Evolutionary conservation across 2,797 vertebrate genomes (phyloP).

Genomic region (Brachymystax lenok): DNA sequence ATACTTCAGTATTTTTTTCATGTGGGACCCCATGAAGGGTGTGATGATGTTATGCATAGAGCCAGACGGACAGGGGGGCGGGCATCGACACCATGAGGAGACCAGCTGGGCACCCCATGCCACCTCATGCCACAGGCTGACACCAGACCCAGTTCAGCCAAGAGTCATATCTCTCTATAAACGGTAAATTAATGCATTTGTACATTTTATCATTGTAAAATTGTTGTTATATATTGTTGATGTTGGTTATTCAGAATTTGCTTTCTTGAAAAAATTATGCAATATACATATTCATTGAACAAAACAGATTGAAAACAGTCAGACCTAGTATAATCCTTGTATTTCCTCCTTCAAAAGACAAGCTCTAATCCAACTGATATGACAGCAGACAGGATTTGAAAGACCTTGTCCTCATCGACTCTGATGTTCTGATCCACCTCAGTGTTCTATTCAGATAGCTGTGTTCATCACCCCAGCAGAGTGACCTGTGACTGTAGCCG

Average conservation of each 20-base stretch:
- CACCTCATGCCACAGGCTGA: constrained; percentile 3
- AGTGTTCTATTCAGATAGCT: not conserved
- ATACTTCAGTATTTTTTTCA: no score
- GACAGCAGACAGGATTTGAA: not conserved
- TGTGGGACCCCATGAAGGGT: not conserved
- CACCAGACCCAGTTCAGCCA: constrained; percentile 21
- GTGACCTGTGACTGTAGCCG: constrained; percentile 9
- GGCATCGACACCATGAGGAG: not conserved
- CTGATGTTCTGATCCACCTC: not conserved
- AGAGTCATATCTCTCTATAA: constrained; percentile 11
- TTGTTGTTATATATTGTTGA: not conserved
- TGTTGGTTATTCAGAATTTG: not conserved
- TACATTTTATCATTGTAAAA: not conserved
- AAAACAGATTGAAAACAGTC: no score
- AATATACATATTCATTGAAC: no score
- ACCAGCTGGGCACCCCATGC: constrained; percentile 19
- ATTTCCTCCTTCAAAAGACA: no score
- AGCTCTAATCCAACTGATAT: no score
- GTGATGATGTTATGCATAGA: not conserved
- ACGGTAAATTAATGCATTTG: not conserved
- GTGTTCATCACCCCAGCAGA: not conserved
- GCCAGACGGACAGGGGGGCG: constrained; percentile 10
- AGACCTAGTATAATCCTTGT: no score
- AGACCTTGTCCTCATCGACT: not conserved
- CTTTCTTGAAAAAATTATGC: not conserved